phyloP scores from a whole-genome alignment of 2,113 vertebrate genomes.

The Sclerurus mexicanus region DNA sequence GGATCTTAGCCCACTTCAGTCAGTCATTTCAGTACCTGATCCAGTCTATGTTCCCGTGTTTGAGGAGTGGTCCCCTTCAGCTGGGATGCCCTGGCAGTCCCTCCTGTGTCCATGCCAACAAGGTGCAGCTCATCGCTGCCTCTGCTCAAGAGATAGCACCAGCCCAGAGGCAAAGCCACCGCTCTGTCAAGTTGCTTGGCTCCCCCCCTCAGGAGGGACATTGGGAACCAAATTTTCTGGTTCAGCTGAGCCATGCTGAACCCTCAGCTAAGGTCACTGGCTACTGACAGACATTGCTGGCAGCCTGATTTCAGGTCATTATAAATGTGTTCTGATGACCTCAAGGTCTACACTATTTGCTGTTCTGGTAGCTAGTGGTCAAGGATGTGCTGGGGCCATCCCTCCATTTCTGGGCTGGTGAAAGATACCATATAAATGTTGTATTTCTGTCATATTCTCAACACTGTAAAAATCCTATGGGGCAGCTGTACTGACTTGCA shows the following conservation, averaged over 20 bases:
- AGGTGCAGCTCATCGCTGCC: not conserved
- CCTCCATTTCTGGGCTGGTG: not conserved
- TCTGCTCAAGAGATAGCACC: not conserved
- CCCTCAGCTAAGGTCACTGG: not conserved
- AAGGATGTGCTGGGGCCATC: not conserved
- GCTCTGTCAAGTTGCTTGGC: not conserved
- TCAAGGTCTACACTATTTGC: not conserved
- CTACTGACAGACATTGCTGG: not conserved
- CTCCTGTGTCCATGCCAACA: accelerated
- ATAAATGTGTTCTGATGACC: not conserved
- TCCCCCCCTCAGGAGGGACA: accelerated
- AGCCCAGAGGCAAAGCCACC: not conserved
- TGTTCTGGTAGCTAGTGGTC: accelerated
- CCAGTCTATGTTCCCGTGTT: not conserved
- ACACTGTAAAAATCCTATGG: not conserved
- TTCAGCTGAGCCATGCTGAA: not conserved
- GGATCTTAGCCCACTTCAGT: not conserved
- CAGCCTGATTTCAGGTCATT: not conserved
- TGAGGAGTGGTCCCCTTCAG: not conserved
- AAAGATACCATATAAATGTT: not conserved
- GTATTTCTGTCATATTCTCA: not conserved
- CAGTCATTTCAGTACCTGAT: not conserved
- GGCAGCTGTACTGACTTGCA: not conserved
- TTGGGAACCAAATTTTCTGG: not conserved
- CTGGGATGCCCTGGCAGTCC: not conserved